These are phyloP conservation scores for Morpho helenor DNA, from an alignment of 2,888 invertebrate species.

Conservation along the genomic window DNA sequence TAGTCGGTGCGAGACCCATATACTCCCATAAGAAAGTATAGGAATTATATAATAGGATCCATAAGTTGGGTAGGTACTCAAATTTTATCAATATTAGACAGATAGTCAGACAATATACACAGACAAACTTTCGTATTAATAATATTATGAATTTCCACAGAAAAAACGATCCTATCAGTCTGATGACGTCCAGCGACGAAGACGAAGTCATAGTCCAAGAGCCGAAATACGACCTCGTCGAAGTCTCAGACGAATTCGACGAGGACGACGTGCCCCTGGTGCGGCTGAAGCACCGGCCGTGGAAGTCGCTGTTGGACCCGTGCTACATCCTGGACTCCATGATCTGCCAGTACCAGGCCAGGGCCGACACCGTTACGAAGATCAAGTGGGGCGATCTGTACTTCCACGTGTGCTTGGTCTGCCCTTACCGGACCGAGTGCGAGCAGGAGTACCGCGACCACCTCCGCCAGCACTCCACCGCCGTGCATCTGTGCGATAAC, in stretches of 20 bases:
- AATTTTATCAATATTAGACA: no score
- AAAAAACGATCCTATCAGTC: constrained; percentile 51
- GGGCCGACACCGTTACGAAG: constrained; percentile 7
- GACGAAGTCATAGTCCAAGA: constrained; percentile 66
- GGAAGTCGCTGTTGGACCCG: not conserved
- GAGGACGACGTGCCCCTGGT: constrained; percentile 61
- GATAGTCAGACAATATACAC: no score
- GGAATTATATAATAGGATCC: no score
- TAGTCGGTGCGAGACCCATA: no score
- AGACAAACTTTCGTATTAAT: not conserved
- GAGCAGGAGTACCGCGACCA: constrained; percentile 34
- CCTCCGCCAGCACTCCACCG: constrained; percentile 26
- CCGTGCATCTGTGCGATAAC: constrained; percentile 43
- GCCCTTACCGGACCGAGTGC: constrained; percentile 30
- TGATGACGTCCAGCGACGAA: constrained; percentile 65
- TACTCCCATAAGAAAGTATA: no score
- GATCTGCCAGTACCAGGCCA: not conserved
- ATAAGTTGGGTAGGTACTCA: no score
- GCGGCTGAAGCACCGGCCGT: constrained; percentile 38
- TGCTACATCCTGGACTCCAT: no score
- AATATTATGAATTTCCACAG: constrained; percentile 29
- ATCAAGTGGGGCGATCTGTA: constrained; percentile 32
- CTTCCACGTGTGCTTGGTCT: constrained; percentile 48
- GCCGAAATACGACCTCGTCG: constrained; percentile 60
- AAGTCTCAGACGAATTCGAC: constrained; percentile 60